Base-by-base conservation (phyloP, 2,888 invertebrate genomes). In the Melinopterus prodromus region DNA sequence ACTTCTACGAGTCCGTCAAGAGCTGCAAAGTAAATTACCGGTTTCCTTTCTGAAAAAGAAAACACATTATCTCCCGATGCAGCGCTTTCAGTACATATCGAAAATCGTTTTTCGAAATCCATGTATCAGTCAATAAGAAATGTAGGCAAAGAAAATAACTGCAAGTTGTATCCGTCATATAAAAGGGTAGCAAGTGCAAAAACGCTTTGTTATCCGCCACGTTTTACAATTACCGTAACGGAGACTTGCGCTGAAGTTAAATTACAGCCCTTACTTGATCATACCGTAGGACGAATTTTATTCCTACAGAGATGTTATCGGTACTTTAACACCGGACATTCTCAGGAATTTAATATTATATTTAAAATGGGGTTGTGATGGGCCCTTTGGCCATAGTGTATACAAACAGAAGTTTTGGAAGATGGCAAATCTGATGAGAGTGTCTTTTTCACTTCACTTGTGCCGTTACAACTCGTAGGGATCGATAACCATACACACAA, bases 321-420 rank as follows among this genome's bases (percentile, higher is more conserved):
- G n/a, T n/a, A n/a, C n/a, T n/a, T n/a, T n/a, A n/a, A n/a, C n/a
- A n/a, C n/a, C n/a, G n/a, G n/a, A n/a, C n/a, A n/a, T n/a, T n/a
- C n/a, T n/a, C n/a, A n/a, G n/a, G n/a, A n/a, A n/a, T n/a, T n/a
- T n/a, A n/a, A n/a, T n/a, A n/a, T n/a, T n/a, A n/a, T n/a, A n/a
- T n/a, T n/a, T 6, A 16, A 77, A 69, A 15, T 77, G 53, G 77
- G 77, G 77, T 6, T 77, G 77, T 69, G 70, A 77, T 36, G 70
- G 70, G 69, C 16, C 77, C 35, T 77, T 70, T 16, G 69, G 70
- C 70, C 77, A 77, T 26, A 72, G 71, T 69, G 71, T 74, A 7
- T 81, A 82, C 16, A 82, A 81, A 69, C 81, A 81, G 70, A 70
- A 71, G 36, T 82, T 81, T 77, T 74, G 71, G 70, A 71, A 77